Conservation (phyloP, 2,113 vertebrate species). For the Mola mola region DNA sequence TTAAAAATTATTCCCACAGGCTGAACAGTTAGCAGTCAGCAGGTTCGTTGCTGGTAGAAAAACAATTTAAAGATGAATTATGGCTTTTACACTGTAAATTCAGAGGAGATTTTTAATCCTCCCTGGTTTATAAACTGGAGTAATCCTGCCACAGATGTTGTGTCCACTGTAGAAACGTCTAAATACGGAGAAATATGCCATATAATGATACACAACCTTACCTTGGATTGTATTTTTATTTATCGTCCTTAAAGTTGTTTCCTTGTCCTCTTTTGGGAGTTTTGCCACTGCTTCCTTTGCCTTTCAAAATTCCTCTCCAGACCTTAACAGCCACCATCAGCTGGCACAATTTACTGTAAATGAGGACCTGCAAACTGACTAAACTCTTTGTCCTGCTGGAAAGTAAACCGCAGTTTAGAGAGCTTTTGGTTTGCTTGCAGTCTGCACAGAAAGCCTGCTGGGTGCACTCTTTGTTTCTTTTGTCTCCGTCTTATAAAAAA, state of each 20-base stretch:
- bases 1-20: background rate
- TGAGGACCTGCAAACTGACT: conserved; percentile 3
- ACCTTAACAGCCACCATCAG: background rate
- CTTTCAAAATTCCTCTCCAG: conserved; percentile 12
- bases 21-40: background rate
- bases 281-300: background rate
- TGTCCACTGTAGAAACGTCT: conserved; percentile 30
- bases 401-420: conserved; percentile 15
- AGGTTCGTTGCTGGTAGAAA: background rate
- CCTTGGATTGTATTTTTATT: conserved; percentile 32
- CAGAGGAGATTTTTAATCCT: conserved; percentile 40
- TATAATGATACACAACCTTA: conserved; percentile 26
- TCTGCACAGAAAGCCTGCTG: conserved; percentile 36
- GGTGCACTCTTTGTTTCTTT: conserved; percentile 47
- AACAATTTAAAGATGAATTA: background rate
- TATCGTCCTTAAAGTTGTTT: conserved; percentile 6
- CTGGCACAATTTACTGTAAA: conserved; percentile 1
- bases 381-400: conserved; percentile 23
- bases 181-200: background rate
- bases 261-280: background rate
- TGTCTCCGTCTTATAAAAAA: conserved; percentile 42
- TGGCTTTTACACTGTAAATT: conserved; percentile 12
- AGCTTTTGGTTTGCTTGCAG: conserved; percentile 24
- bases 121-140: conserved; percentile 24
- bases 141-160: conserved; percentile 53